Base-by-base conservation (phyloP, 2,113 vertebrate genomes). In the Ellobius talpinus region DNA sequence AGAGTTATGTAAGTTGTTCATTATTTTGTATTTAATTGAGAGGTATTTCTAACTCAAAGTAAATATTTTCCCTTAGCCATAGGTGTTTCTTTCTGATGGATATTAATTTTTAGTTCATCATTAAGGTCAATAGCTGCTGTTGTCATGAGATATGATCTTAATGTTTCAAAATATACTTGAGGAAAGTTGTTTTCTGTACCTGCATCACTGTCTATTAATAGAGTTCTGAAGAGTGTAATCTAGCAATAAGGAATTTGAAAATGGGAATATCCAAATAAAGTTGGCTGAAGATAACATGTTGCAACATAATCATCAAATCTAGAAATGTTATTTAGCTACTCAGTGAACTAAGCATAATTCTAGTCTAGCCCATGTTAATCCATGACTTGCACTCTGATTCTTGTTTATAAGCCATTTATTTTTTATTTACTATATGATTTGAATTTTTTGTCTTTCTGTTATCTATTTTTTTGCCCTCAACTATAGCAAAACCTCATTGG, bases 401-500 rank as follows among this genome's bases (percentile, higher is more conserved):
- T 24, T 58, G 78, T 84, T 92, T 81, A 7, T 86, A 76, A 47
- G 52, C 0, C 17, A 72, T 65, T 4, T 73, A 84, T 5, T 36
- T 29, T 89, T 68, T 61, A 33, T 73, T 31, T 39, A 29, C 21
- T 23, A 16, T 5, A 12, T 79, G 23, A 17, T 66, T 55, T 93
- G 24, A 90, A 16, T 92, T 45, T 23, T 6, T 36, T 90, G 29
- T 42, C 65, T 19, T 3, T 10, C 19, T 24, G 14, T 8, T 31
- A 29, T 81, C 58, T 74, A 12, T 77, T 65, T 45, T 23, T 24
- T 39, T 5, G n/a, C 65, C 50, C 50, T n/a, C 9, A 26, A 36
- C 97, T 97, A 77, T 96, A 99, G 99, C 99, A 85, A 99, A 99
- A 98, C 99, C 99, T 92, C 99, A 99, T 88, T 99, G 99, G 99